Evolutionary conservation across 2,113 vertebrate genomes (phyloP), one percentile per base, ranked within the genome.

Genomic region (Nesogale talazaci): DNA sequence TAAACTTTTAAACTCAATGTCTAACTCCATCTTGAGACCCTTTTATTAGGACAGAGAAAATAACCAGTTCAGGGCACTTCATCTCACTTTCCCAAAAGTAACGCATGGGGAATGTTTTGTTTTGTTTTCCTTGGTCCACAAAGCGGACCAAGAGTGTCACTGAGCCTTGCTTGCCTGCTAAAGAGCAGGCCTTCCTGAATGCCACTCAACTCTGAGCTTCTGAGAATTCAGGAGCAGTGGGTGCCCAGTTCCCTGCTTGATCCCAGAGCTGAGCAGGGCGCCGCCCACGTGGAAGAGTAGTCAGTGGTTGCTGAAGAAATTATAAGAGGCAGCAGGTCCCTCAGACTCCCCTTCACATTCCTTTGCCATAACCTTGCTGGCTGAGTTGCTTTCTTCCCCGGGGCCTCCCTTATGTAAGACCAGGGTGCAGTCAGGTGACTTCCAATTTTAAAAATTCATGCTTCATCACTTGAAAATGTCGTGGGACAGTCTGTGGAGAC

Each of bases 381-480:
- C 56, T 76, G 84, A 63, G 15, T 72, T 20, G 2, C 40, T 67
- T 80, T 52, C 38, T 91, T 27, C 69, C 46, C 46, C 75, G 19
- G 3, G 31, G 22, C 4, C 77, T 72, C 57, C 75, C 65, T 92
- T 69, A 25, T 20, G 1, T 79, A 87, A 87, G 88, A 84, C 36
- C 82, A 86, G 14, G 25, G 11, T 72, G 10, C 9, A 2, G 88
- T 83, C 23, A 86, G 36, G 23, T 80, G 56, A 59, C 36, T 88
- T 95, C 38, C 36, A 61, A 59, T 77, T 90, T 40, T 63, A 65
- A 92, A 83, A 83, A 87, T 19, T 38, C n/a, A 57, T 91, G 69
- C 90, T 74, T 92, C 69, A 23, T 65, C 83, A 86, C 77, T 94
- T 77, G 72, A 92, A 94, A 92, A 81, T 91, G 31, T 19, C 84